phyloP scores from a whole-genome alignment of 2,113 vertebrate species.

The Elachura formosa region DNA sequence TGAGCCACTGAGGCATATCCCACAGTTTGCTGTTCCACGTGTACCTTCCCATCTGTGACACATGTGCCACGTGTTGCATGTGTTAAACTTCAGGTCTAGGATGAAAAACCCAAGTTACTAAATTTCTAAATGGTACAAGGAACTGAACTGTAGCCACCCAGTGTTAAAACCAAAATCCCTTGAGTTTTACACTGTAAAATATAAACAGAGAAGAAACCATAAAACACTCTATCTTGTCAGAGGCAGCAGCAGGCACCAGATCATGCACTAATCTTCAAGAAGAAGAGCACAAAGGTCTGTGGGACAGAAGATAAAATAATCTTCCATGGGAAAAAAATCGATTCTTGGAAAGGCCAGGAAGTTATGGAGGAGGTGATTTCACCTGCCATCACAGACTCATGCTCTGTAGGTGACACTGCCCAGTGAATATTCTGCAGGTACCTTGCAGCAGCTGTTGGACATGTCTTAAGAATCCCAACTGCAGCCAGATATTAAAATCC shows the following conservation, averaged over 20 bases:
- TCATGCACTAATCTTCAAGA: not conserved
- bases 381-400: accelerated
- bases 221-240: not conserved
- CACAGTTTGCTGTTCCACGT: not conserved
- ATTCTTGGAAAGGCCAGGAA: not conserved
- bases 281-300: not conserved
- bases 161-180: not conserved
- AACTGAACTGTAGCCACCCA: not conserved
- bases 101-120: not conserved
- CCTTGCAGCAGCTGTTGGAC: not conserved
- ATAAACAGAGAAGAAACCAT: not conserved
- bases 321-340: not conserved
- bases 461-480: not conserved
- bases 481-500: not conserved
- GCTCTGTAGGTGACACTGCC: not conserved
- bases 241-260: not conserved
- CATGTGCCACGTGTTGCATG: accelerated
- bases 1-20: not conserved
- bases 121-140: not conserved
- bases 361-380: not conserved
- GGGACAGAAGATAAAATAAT: not conserved
- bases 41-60: not conserved
- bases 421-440: not conserved
- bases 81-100: not conserved
- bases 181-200: not conserved